These are phyloP conservation scores for Gambusia holbrooki DNA, from an alignment of 2,113 vertebrate species.

Conservation along the genomic window DNA sequence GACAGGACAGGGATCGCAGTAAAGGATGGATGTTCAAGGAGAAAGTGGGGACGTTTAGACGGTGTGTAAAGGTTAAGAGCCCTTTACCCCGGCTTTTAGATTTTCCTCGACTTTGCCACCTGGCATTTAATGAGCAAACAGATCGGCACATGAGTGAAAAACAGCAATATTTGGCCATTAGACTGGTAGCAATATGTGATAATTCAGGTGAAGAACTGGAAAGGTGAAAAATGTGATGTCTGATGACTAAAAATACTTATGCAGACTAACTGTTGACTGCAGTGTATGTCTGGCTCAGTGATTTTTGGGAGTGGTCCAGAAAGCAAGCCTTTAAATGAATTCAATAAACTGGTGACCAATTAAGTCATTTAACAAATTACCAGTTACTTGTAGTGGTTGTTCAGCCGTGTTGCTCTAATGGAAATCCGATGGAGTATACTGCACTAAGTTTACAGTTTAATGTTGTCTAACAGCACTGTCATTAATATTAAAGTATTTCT, in stretches of 20 bases:
- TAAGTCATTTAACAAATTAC: constrained; percentile 78
- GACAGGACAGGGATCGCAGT: constrained; percentile 66
- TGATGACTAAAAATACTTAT: constrained; percentile 38
- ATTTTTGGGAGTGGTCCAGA: constrained; percentile 75
- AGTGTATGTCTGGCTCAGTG: constrained; percentile 46
- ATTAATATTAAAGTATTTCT: constrained; percentile 47
- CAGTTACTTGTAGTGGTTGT: constrained; percentile 67
- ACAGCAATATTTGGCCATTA: constrained; percentile 15
- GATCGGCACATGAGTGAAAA: constrained; percentile 41
- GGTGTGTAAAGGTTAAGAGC: constrained; percentile 65
- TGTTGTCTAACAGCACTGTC: constrained; percentile 43
- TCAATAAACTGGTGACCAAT: constrained; percentile 77
- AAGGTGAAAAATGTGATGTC: constrained; percentile 12
- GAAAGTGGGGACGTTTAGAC: constrained; percentile 62
- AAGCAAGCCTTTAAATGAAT: constrained; percentile 72
- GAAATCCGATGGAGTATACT: constrained; percentile 70
- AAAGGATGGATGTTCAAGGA: constrained; percentile 76
- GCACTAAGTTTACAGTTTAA: constrained; percentile 41
- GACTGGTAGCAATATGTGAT: constrained; percentile 8
- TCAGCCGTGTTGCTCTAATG: constrained; percentile 73
- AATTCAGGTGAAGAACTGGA: constrained; percentile 1
- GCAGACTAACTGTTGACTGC: constrained; percentile 53
- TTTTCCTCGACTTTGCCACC: constrained; percentile 54
- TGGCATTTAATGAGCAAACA: constrained; percentile 62
- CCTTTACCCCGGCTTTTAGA: constrained; percentile 55